These are phyloP conservation scores for Enteromius mattozi DNA, from an alignment of 2,797 vertebrate species.

Conservation along the genomic window DNA sequence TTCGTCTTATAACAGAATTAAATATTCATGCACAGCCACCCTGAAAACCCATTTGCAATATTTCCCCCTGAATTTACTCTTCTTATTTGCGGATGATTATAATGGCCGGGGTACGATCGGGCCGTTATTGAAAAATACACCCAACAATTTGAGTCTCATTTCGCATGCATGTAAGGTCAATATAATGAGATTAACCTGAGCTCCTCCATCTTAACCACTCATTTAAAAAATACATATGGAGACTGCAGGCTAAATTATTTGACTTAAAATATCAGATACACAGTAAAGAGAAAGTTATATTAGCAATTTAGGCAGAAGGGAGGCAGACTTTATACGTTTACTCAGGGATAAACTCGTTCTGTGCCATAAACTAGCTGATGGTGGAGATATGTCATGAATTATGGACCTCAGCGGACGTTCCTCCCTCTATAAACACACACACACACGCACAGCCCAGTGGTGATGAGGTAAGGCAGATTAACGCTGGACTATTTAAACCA, in stretches of 20 bases:
- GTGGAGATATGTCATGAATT: slow-evolving; percentile 49
- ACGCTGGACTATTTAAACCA: slow-evolving; percentile 55
- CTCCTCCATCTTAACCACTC: slow-evolving; percentile 57
- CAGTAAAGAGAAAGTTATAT: slow-evolving; percentile 49
- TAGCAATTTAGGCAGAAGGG: slow-evolving; percentile 27
- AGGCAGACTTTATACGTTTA: slow-evolving; percentile 32
- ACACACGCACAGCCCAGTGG: slow-evolving; percentile 19
- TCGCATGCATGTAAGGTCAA: slow-evolving; percentile 78
- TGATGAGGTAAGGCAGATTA: slow-evolving; percentile 57
- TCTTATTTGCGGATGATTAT: slow-evolving; percentile 81
- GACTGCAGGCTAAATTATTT: slow-evolving; percentile 47
- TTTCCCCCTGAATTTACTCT: slow-evolving; percentile 80
- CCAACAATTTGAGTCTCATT: slow-evolving; percentile 76
- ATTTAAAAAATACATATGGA: slow-evolving; percentile 54
- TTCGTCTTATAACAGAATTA: slow-evolving; percentile 77
- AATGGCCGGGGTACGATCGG: slow-evolving; percentile 49
- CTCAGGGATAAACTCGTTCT: slow-evolving; percentile 27
- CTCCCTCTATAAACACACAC: slow-evolving; percentile 22
- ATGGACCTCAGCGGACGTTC: slow-evolving; percentile 34
- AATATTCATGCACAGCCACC: slow-evolving; percentile 81
- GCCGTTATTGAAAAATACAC: slow-evolving; percentile 64
- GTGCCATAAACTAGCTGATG: slow-evolving; percentile 34
- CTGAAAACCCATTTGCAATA: slow-evolving; percentile 79
- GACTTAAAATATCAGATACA: slow-evolving; percentile 43
- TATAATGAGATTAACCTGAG: slow-evolving; percentile 72